Conservation (phyloP, 2,797 vertebrate genomes). For the Notolepis coatsorum region DNA sequence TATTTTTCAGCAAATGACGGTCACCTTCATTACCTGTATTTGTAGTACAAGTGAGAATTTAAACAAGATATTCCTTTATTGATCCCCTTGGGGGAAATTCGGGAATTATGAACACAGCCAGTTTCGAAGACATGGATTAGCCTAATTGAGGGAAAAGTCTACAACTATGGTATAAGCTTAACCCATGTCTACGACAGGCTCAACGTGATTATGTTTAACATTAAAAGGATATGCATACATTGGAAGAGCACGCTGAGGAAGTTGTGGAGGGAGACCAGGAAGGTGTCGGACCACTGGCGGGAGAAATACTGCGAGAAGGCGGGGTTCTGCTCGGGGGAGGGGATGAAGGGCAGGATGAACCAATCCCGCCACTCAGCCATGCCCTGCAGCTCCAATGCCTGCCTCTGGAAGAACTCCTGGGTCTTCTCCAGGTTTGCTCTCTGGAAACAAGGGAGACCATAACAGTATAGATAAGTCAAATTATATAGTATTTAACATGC, state of each 20-base stretch:
- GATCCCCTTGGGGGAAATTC: too few species aligned
- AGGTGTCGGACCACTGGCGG: conserved; percentile 96
- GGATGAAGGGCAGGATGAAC: conserved; percentile 94
- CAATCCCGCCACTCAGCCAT: conserved; percentile 96
- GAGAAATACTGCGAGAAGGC: conserved; percentile 93
- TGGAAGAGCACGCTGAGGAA: conserved; percentile 97
- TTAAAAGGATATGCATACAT: conserved; percentile 98
- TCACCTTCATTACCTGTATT: too few species aligned
- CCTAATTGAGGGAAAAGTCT: too few species aligned
- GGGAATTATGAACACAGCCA: too few species aligned
- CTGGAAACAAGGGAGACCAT: conserved; percentile 72
- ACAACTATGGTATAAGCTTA: not conserved
- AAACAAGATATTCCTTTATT: too few species aligned
- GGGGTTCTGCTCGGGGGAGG: conserved; percentile 90
- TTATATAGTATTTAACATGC: too few species aligned
- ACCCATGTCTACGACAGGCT: too few species aligned
- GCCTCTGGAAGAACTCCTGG: conserved; percentile 95
- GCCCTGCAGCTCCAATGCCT: conserved; percentile 91
- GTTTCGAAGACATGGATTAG: too few species aligned
- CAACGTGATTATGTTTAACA: too few species aligned
- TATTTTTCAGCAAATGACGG: too few species aligned
- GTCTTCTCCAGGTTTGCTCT: conserved; percentile 90
- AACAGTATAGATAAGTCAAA: not conserved
- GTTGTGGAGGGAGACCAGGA: conserved; percentile 97
- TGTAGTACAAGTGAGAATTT: too few species aligned